Evolutionary conservation across 1,140 invertebrate genomes (phyloP).

Genomic region (Bombus impatiens): DNA sequence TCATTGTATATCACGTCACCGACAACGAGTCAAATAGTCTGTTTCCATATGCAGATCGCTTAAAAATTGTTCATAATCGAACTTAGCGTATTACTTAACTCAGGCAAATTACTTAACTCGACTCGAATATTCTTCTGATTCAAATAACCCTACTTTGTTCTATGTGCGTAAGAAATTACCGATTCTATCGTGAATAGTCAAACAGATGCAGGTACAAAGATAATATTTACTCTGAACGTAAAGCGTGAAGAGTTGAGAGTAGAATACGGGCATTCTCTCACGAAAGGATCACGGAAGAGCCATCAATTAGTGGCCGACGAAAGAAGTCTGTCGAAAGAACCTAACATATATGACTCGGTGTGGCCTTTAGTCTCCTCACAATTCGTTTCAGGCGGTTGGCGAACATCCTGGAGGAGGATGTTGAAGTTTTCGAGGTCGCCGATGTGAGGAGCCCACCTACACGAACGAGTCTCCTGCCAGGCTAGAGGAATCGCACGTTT

Average conservation of each 20-base stretch:
- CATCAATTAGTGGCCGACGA: not conserved
- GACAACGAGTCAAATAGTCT: too few species aligned
- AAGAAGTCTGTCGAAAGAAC: slow-evolving; percentile 8
- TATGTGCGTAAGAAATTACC: too few species aligned
- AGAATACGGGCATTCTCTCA: not conserved
- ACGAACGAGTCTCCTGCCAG: not conserved
- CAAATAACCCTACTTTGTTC: too few species aligned
- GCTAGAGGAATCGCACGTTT: slow-evolving; percentile 12
- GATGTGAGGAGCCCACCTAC: slow-evolving; percentile 25
- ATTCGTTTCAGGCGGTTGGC: slow-evolving; percentile 31
- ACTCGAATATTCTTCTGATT: too few species aligned
- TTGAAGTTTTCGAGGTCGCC: slow-evolving; percentile 40
- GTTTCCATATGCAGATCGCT: too few species aligned
- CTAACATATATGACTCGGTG: slow-evolving; percentile 35
- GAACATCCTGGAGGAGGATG: slow-evolving; percentile 33
- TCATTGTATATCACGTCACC: too few species aligned
- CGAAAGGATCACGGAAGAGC: not conserved
- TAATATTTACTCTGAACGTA: not conserved
- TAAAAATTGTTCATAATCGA: too few species aligned
- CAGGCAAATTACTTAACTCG: too few species aligned
- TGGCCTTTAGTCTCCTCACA: slow-evolving; percentile 40
- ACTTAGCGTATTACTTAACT: too few species aligned
- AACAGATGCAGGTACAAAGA: not conserved
- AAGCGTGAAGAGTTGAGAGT: not conserved
- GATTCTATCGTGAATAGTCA: not conserved